Evolutionary conservation across 2,888 invertebrate genomes (phyloP), one percentile per base, ranked within the genome.

Genomic region (Sceliomorpha sp.): DNA sequence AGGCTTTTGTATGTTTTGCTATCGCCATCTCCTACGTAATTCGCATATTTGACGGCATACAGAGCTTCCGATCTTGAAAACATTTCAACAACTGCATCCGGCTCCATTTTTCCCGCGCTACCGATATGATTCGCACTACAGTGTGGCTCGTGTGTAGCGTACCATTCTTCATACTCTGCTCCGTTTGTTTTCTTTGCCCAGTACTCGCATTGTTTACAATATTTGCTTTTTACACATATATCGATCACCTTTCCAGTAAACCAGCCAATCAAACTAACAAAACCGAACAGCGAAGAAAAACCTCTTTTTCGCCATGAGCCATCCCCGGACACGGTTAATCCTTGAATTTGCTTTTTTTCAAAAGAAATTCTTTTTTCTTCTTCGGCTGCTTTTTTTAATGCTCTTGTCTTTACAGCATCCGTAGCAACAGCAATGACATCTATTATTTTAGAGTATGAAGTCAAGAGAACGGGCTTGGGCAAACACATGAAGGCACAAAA

Each of bases 141-240:
- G 2, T 2, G 2, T 20, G 2, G 3, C 20, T 50, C 36, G 32
- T 53, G 70, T 32, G 59, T 56, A 7, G 10, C 20, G 3, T 4
- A 4, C 20, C 20, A 20, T 4, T 20, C 20, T 20, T 20, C 3
- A 20, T 32, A 24, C 58, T 42, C n/a, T n/a, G n/a, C n/a, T n/a
- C n/a, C n/a, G n/a, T n/a, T n/a, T n/a, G n/a, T n/a, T n/a, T n/a
- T n/a, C n/a, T n/a, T n/a, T n/a, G n/a, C 36, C 48, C 40, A 63
- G 6, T 36, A 8, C 12, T 62, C 15, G 51, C 67, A 73, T 7
- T 37, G 15, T 29, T 66, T 50, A 13, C 56, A 69, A 12, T 40
- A 64, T 32, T 50, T 64, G 5, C 40, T 53, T 55, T 68, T 55
- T 8, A 70, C 58, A 5, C 51, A 14, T 8, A 40, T n/a, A 15